A percentile compares a stretch with the other conserved stretches of the same genome.
Evolutionary conservation across 2,797 vertebrate species (phyloP).

Genomic region (Chrosomus eos): DNA sequence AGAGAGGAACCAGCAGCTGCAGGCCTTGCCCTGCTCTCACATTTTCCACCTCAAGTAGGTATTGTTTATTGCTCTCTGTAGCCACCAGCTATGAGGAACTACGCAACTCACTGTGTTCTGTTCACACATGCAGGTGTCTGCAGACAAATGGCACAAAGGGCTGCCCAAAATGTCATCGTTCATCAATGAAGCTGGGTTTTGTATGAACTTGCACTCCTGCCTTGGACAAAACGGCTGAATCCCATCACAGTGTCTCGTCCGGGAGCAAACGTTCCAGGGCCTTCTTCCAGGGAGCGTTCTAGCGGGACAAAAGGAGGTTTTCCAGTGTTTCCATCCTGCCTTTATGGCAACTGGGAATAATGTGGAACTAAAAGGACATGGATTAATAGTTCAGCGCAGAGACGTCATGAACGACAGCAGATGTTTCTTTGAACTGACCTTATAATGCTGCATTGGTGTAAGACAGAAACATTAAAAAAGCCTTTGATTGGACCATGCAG

Average conservation of each 20-base stretch:
- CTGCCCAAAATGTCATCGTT: constrained; percentile 93
- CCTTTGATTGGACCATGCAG: constrained; percentile 16
- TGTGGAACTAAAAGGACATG: constrained; percentile 9
- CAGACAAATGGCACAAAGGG: constrained; percentile 91
- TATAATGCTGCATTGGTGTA: constrained; percentile 28
- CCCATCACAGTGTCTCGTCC: constrained; percentile 27
- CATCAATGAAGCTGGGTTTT: constrained; percentile 95
- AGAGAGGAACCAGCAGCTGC: constrained; percentile 95
- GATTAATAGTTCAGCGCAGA: constrained; percentile 9
- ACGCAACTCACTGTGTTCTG: neutral
- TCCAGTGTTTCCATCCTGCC: constrained; percentile 14
- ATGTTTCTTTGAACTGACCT: constrained; percentile 23
- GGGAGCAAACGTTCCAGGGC: constrained; percentile 30
- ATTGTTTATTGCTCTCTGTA: neutral
- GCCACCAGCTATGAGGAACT: neutral
- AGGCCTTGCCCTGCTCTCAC: constrained; percentile 97
- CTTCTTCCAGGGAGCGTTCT: constrained; percentile 12
- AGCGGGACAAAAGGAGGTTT: constrained; percentile 12
- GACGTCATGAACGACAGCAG: neutral
- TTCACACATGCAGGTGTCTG: constrained; percentile 83
- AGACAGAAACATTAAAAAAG: constrained; percentile 24
- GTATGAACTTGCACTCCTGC: constrained; percentile 81
- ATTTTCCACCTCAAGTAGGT: constrained; percentile 96
- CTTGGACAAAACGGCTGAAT: constrained; percentile 54
- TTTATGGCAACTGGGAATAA: constrained; percentile 20